phyloP scores from a whole-genome alignment of 2,888 invertebrate species.

The Hoplodrina blanda region DNA sequence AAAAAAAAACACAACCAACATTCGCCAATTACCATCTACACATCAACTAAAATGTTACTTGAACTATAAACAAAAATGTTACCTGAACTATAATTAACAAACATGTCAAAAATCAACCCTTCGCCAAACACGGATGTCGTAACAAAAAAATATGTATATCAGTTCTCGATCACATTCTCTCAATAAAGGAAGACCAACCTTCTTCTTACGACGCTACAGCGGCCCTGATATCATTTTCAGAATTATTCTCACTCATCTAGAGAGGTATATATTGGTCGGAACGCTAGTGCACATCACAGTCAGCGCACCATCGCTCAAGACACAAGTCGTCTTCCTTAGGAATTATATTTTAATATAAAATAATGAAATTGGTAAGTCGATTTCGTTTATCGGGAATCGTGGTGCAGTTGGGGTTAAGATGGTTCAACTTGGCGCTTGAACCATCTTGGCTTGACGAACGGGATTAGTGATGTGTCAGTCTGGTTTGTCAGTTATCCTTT shows the following conservation, averaged over 20 bases:
- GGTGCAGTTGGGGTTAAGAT: conserved; percentile 16
- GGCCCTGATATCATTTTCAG: conserved; percentile 87
- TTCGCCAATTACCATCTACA: not conserved
- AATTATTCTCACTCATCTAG: conserved; percentile 74
- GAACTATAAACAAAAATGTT: not conserved
- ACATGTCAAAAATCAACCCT: conserved; percentile 42
- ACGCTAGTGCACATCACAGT: conserved; percentile 82
- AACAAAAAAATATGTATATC: conserved; percentile 53
- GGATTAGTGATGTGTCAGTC: conserved; percentile 1
- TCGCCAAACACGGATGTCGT: conserved; percentile 58
- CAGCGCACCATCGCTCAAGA: conserved; percentile 71
- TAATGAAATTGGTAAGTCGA: conserved; percentile 88
- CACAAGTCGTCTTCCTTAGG: conserved; percentile 72
- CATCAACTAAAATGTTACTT: too few relatives aligned
- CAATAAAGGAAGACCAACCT: conserved; percentile 76
- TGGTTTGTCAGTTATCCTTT: conserved; percentile 14
- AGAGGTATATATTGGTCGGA: conserved; percentile 79
- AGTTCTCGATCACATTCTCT: conserved; percentile 71
- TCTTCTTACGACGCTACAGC: conserved; percentile 64
- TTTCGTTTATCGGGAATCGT: conserved; percentile 46
- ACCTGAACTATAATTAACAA: not conserved
- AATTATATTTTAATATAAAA: conserved; percentile 66
- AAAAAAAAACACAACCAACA: not conserved
- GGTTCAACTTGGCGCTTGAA: not conserved
- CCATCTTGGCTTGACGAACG: conserved; percentile 1